Conservation (phyloP, 2,888 invertebrate species). For the Branchipolynoe longqiensis region DNA sequence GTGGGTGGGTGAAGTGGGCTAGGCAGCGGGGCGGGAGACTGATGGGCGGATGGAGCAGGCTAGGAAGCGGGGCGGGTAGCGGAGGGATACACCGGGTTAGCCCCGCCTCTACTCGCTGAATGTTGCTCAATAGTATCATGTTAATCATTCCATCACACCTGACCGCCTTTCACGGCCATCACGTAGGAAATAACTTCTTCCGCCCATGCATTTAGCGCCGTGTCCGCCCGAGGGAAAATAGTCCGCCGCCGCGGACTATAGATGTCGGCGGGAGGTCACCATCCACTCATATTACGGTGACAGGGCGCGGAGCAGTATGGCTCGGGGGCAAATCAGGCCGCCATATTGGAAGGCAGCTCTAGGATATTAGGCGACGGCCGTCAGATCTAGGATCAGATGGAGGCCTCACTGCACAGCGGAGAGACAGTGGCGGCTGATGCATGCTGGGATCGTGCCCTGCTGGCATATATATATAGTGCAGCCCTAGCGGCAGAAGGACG, state of each 20-base stretch:
- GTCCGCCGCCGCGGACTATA: background rate
- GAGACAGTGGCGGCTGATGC: background rate
- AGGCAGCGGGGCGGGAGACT: too few species aligned
- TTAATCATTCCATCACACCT: slow-evolving; percentile 17
- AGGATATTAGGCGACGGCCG: background rate
- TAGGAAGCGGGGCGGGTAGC: too few species aligned
- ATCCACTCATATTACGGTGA: slow-evolving; percentile 46
- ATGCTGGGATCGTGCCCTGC: background rate
- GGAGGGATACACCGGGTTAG: too few species aligned
- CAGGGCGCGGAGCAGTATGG: background rate
- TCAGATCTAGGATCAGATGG: background rate
- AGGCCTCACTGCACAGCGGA: too few species aligned
- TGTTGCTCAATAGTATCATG: background rate
- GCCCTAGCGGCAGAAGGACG: too few species aligned
- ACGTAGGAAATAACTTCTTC: slow-evolving; percentile 45
- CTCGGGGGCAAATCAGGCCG: slow-evolving; percentile 19
- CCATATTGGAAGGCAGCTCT: slow-evolving; percentile 28
- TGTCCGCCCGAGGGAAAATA: slow-evolving; percentile 15
- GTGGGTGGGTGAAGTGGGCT: too few species aligned
- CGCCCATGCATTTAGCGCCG: slow-evolving; percentile 45
- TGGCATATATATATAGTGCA: too few species aligned
- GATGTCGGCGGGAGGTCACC: slow-evolving; percentile 18
- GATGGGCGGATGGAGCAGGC: too few species aligned
- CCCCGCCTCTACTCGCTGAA: background rate
- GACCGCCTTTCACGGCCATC: background rate